Evolutionary conservation across 2,113 vertebrate genomes (phyloP).

Genomic region (Seriola aureovittata): DNA sequence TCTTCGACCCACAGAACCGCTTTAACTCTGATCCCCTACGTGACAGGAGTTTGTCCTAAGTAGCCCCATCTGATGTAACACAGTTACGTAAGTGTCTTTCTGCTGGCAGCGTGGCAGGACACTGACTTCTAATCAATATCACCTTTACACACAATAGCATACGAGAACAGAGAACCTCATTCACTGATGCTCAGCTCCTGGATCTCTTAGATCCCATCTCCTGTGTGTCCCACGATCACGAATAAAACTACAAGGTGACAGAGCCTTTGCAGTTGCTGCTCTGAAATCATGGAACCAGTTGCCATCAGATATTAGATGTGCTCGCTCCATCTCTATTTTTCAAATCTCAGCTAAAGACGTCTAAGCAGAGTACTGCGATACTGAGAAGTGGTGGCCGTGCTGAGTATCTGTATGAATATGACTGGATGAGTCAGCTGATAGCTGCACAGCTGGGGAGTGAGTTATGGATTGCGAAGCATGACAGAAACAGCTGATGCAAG

Average conservation of each 20-base stretch:
- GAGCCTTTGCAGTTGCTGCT: no score
- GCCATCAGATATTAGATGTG: no score
- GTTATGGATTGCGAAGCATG: not conserved
- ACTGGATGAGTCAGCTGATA: not conserved
- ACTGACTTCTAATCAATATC: slow-evolving; percentile 5
- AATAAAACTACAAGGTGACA: no score
- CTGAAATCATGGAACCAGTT: no score
- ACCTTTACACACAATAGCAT: not conserved
- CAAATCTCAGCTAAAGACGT: no score
- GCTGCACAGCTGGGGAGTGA: not conserved
- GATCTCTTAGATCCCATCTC: no score
- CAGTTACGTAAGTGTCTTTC: slow-evolving; percentile 4
- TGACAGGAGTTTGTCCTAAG: slow-evolving; percentile 48
- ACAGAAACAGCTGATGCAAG: not conserved
- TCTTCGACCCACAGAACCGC: slow-evolving; percentile 4
- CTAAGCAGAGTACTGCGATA: not conserved
- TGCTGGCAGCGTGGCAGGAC: not conserved
- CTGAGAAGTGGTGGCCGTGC: not conserved
- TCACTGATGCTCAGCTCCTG: no score
- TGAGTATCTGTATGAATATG: not conserved
- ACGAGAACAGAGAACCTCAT: not conserved
- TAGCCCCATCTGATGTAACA: slow-evolving; percentile 3
- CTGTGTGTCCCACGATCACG: no score
- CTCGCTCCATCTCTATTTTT: no score
- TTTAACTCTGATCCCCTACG: not conserved